Evolutionary conservation across 2,888 invertebrate species (phyloP).

Genomic region (Catocala nupta): DNA sequence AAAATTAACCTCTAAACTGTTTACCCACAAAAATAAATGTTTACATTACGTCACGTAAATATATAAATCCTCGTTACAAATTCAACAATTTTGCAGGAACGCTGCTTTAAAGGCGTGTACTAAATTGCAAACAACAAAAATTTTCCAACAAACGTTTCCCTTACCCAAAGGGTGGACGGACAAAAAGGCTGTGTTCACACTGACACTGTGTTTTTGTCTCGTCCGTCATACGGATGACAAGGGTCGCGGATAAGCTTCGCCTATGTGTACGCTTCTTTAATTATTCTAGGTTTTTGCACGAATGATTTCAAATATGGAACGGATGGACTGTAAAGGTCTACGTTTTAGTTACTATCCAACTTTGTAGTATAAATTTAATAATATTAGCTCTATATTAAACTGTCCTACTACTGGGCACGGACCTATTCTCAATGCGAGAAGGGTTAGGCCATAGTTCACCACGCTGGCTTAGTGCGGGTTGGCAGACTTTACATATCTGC

Average conservation of each 20-base stretch:
- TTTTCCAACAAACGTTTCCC: slow-evolving; percentile 58
- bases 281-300: slow-evolving; percentile 67
- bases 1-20: background rate
- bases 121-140: slow-evolving; percentile 64
- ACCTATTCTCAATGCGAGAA: too few species aligned
- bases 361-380: too few species aligned
- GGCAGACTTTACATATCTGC: too few species aligned
- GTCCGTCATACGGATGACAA: slow-evolving; percentile 66
- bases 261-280: slow-evolving; percentile 64
- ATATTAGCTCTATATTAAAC: too few species aligned
- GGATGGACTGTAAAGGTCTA: slow-evolving; percentile 51
- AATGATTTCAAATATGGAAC: slow-evolving; percentile 60
- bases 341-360: slow-evolving; percentile 22
- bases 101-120: slow-evolving; percentile 52
- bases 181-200: slow-evolving; percentile 66
- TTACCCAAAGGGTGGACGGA: slow-evolving; percentile 56
- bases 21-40: slow-evolving; percentile 10
- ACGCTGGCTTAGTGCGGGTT: too few species aligned
- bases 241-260: slow-evolving; percentile 61
- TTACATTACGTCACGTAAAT: slow-evolving; percentile 22
- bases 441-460: too few species aligned
- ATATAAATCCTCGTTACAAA: slow-evolving; percentile 30
- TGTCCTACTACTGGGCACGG: too few species aligned
- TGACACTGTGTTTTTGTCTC: slow-evolving; percentile 66
- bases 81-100: slow-evolving; percentile 40